Evolutionary conservation across 1,140 invertebrate genomes (phyloP).

Genomic region (Thaumetopoea pityocampa): DNA sequence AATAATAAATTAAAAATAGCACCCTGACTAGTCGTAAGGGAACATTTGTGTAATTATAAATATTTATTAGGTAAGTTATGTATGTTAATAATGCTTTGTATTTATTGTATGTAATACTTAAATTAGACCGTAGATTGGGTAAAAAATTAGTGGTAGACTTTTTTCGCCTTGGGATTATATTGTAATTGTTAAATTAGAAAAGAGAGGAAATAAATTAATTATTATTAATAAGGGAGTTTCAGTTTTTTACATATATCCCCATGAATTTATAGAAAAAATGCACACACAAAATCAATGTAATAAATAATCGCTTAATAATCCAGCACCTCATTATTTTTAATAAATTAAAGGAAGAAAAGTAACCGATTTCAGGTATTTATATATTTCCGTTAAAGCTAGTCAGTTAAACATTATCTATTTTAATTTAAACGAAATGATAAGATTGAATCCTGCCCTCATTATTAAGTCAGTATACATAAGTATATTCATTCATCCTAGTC

Average conservation of each 20-base stretch:
- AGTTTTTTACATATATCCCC: not conserved
- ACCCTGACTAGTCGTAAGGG: constrained; percentile 68
- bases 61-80: constrained; percentile 40
- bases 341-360: no score
- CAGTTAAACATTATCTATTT: no score
- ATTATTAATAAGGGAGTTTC: constrained; percentile 10
- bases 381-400: no score
- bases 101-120: constrained; percentile 66
- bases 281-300: no score
- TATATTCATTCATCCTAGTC: no score
- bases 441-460: no score
- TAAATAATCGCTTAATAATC: no score
- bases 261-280: not conserved
- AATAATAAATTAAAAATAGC: constrained; percentile 30
- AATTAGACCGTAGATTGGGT: constrained; percentile 32
- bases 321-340: no score
- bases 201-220: constrained; percentile 58
- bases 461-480: no score
- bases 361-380: no score
- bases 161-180: constrained; percentile 47
- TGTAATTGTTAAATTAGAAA: constrained; percentile 58
- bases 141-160: constrained; percentile 32
- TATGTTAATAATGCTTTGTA: constrained; percentile 43
- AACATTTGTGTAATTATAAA: constrained; percentile 45
- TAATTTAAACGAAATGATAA: no score